Evolutionary conservation across 2,113 vertebrate species (phyloP).

Genomic region (Speoplatyrhinus poulsoni): DNA sequence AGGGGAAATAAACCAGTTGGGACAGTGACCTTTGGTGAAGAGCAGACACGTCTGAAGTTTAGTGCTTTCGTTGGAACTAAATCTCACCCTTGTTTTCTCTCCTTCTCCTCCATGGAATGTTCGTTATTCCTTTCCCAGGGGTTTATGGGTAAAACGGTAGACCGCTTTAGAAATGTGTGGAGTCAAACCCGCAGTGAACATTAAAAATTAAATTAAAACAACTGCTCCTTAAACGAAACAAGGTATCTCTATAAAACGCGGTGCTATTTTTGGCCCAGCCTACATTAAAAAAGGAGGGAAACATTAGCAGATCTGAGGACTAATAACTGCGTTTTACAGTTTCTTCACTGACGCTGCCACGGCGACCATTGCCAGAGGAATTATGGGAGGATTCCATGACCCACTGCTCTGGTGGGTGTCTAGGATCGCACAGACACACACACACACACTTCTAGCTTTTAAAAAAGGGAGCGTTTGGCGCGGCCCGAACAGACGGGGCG

Average conservation of each 20-base stretch:
- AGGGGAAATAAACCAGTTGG: too few species aligned
- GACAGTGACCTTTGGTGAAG: too few species aligned
- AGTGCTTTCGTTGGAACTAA: slow-evolving; percentile 45
- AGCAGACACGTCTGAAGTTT: not conserved
- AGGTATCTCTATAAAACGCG: slow-evolving; percentile 48
- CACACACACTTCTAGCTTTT: not conserved
- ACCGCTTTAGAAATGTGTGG: slow-evolving; percentile 47
- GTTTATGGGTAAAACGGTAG: slow-evolving; percentile 64
- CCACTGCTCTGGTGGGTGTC: slow-evolving; percentile 15
- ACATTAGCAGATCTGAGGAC: slow-evolving; percentile 29
- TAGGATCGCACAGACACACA: slow-evolving; percentile 3
- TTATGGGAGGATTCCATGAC: slow-evolving; percentile 13
- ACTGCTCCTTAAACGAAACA: slow-evolving; percentile 36
- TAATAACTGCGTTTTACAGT: slow-evolving; percentile 39
- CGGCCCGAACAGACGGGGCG: slow-evolving; percentile 6
- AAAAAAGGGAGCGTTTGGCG: not conserved
- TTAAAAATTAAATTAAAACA: slow-evolving; percentile 57
- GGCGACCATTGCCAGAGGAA: slow-evolving; percentile 13
- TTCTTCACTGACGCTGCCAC: slow-evolving; percentile 6
- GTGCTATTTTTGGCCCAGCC: slow-evolving; percentile 35
- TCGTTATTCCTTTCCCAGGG: slow-evolving; percentile 45
- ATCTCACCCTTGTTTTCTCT: slow-evolving; percentile 34
- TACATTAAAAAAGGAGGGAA: slow-evolving; percentile 22
- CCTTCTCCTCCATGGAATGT: slow-evolving; percentile 39
- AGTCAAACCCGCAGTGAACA: slow-evolving; percentile 40